These are phyloP conservation scores for Lagria hirta DNA, from an alignment of 2,888 invertebrate genomes.

Conservation along the genomic window DNA sequence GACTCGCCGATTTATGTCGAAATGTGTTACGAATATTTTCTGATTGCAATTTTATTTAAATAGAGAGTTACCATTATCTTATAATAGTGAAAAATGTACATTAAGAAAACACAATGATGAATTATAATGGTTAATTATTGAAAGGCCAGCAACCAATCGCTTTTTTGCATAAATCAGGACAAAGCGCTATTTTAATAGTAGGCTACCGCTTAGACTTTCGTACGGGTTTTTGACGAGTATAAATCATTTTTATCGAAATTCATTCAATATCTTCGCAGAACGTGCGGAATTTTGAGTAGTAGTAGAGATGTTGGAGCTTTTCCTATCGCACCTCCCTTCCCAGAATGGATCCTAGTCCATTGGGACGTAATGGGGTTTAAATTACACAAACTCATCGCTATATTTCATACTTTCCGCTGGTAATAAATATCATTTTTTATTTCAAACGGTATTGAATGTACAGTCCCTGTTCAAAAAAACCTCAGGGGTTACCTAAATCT, in stretches of 20 bases:
- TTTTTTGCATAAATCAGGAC: conserved; percentile 22
- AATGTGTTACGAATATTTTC: too few relatives aligned
- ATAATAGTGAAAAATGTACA: too few relatives aligned
- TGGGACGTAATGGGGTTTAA: conserved; percentile 31
- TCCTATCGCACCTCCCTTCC: conserved; percentile 28
- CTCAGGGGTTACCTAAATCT: conserved; percentile 27
- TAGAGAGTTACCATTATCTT: too few relatives aligned
- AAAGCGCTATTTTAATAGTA: conserved; percentile 20
- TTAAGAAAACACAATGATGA: too few relatives aligned
- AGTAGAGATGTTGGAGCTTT: conserved; percentile 23
- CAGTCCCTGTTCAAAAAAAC: conserved; percentile 14
- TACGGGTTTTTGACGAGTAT: conserved; percentile 30
- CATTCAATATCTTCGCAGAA: conserved; percentile 29
- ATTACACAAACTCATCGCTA: conserved; percentile 30
- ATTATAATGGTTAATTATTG: conserved; percentile 22
- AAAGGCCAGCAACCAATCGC: conserved; percentile 23
- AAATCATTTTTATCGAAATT: conserved; percentile 32
- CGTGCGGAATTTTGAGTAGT: conserved; percentile 29
- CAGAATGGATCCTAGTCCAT: conserved; percentile 31
- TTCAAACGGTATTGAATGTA: conserved; percentile 29
- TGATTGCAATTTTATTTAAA: too few relatives aligned
- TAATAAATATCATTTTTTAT: conserved; percentile 35
- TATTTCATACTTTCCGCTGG: conserved; percentile 31
- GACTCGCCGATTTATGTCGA: too few relatives aligned
- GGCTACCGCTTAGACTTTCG: conserved; percentile 25